These are phyloP conservation scores for Cylindroiulus punctatus DNA, from an alignment of 2,888 invertebrate species.

Conservation along the genomic window DNA sequence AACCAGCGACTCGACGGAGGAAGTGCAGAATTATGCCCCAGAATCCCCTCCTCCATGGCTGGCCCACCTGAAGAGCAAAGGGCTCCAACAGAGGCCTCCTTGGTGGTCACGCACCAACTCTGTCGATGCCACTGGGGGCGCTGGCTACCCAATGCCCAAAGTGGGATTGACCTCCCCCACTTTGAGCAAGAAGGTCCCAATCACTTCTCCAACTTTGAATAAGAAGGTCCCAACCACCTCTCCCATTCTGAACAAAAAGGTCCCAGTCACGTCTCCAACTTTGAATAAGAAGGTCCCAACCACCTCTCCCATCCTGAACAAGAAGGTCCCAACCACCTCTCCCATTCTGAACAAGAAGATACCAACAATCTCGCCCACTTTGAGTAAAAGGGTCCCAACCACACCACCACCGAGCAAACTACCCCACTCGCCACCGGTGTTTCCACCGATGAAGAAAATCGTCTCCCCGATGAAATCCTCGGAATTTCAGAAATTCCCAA, in stretches of 20 bases:
- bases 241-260: neutral
- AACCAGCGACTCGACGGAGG: conserved; percentile 2
- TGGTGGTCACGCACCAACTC: conserved; percentile 52
- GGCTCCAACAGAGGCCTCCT: conserved; percentile 2
- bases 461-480: neutral
- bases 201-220: too few relatives aligned
- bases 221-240: neutral
- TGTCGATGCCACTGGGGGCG: neutral
- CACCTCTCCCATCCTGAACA: too few relatives aligned
- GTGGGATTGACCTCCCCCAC: neutral
- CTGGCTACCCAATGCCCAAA: neutral
- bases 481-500: neutral
- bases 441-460: neutral
- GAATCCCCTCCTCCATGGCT: conserved; percentile 43
- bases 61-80: conserved; percentile 26
- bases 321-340: too few relatives aligned
- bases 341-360: too few relatives aligned
- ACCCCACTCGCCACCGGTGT: neutral
- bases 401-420: neutral
- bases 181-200: neutral
- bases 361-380: neutral
- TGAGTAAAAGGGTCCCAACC: neutral
- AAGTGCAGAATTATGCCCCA: neutral
- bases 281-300: too few relatives aligned
- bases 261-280: neutral